Conservation (phyloP, 2,797 vertebrate genomes). For the Gymnothorax javanicus region DNA sequence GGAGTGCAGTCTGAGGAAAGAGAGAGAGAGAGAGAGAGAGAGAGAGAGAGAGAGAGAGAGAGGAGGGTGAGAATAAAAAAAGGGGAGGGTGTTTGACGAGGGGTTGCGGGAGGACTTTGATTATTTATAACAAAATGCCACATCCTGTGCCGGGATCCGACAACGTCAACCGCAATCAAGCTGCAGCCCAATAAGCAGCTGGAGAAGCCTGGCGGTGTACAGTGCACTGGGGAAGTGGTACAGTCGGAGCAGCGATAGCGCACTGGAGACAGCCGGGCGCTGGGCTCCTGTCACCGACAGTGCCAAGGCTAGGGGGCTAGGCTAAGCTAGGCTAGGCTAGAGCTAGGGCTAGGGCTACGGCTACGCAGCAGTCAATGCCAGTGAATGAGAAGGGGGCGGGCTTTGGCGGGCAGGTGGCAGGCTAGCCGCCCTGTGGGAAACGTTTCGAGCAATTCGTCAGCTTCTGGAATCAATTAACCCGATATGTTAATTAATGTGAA, state of each 20-base stretch:
- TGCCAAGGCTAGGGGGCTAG: conserved; percentile 55
- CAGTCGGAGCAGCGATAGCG: conserved; percentile 56
- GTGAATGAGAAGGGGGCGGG: conserved; percentile 20
- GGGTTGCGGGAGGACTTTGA: conserved; percentile 55
- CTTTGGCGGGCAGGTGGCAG: conserved; percentile 61
- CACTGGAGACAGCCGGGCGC: conserved; percentile 54
- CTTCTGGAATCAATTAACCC: conserved; percentile 96
- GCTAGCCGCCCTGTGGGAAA: conserved; percentile 76
- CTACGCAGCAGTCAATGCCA: conserved; percentile 64
- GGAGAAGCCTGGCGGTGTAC: conserved; percentile 53
- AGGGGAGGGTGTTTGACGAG: conserved; percentile 49
- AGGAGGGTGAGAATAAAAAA: conserved; percentile 41
- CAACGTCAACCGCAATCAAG: conserved; percentile 64
- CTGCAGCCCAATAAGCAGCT: conserved; percentile 70
- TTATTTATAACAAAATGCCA: conserved; percentile 71
- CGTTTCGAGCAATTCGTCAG: conserved; percentile 83
- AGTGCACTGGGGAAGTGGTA: conserved; percentile 46
- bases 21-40: conserved; percentile 37
- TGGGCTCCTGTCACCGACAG: conserved; percentile 54
- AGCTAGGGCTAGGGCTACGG: conserved; percentile 12
- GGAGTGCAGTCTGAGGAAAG: conserved; percentile 42
- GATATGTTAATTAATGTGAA: conserved; percentile 96
- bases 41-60: conserved; percentile 36
- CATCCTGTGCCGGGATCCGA: conserved; percentile 56
- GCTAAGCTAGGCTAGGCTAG: conserved; percentile 25